Conservation (phyloP, 2,113 vertebrate species). For the Thryonomys swinderianus region DNA sequence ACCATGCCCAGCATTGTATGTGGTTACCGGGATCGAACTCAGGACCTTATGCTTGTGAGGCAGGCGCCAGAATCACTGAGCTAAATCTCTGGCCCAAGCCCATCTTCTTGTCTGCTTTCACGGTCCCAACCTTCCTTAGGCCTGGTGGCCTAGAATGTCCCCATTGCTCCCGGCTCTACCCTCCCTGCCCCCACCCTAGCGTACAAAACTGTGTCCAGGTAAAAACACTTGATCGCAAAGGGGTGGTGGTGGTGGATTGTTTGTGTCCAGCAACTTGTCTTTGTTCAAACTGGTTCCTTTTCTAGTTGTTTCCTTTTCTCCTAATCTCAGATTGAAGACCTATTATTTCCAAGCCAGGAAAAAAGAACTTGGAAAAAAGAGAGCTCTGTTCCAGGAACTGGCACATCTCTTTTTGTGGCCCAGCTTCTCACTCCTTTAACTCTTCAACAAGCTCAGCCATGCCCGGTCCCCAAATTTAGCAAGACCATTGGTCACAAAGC, state of each 20-base stretch:
- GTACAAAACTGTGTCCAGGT: not conserved
- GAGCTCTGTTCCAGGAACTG: constrained; percentile 72
- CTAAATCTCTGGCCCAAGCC: no score
- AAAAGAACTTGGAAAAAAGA: constrained; percentile 46
- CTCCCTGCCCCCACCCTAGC: not conserved
- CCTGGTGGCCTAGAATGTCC: not conserved
- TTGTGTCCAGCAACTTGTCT: constrained; percentile 34
- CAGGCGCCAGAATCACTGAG: no score
- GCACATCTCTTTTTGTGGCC: constrained; percentile 46
- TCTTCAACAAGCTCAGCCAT: constrained; percentile 51
- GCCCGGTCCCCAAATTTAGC: constrained; percentile 53
- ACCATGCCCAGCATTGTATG: no score
- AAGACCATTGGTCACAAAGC: constrained; percentile 50
- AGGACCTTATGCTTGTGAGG: no score
- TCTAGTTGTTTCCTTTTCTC: constrained; percentile 76
- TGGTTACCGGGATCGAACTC: no score
- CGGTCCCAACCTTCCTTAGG: not conserved
- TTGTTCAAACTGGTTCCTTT: constrained; percentile 78
- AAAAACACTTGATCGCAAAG: constrained; percentile 39
- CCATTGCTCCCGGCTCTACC: not conserved
- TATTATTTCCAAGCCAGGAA: constrained; percentile 78
- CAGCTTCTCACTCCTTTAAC: constrained; percentile 56
- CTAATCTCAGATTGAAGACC: constrained; percentile 77
- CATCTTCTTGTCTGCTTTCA: not conserved
- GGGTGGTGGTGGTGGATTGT: not conserved